phyloP scores from a whole-genome alignment of 2,113 vertebrate species.

The Toxotes chatareus region DNA sequence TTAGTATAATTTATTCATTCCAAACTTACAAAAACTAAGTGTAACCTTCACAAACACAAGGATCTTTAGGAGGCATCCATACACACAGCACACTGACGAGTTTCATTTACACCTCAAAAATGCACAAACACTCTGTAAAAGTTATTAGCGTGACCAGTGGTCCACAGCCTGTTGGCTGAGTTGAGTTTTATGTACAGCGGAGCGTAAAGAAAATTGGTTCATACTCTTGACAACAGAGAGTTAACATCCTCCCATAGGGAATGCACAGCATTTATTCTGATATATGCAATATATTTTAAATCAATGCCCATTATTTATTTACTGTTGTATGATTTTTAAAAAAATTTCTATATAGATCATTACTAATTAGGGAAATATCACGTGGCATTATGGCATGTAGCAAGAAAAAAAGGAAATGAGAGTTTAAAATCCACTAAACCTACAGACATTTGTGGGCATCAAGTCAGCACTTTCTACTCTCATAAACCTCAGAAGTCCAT shows the following conservation, averaged over 20 bases:
- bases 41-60: background rate
- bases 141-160: conserved; percentile 35
- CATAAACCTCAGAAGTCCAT: background rate
- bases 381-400: background rate
- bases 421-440: background rate
- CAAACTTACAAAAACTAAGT: conserved; percentile 22
- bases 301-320: conserved; percentile 32
- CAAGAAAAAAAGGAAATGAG: background rate
- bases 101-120: conserved; percentile 24
- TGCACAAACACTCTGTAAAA: conserved; percentile 11
- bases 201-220: conserved; percentile 28
- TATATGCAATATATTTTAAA: conserved; percentile 23
- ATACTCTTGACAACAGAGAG: conserved; percentile 47
- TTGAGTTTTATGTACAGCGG: conserved; percentile 34
- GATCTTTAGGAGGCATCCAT: background rate
- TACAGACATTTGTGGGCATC: background rate
- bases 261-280: conserved; percentile 42
- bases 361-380: background rate
- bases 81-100: conserved; percentile 27
- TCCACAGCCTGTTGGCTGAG: conserved; percentile 42
- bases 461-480: background rate
- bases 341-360: background rate
- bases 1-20: conserved; percentile 23
- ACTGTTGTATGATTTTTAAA: background rate
- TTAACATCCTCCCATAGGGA: conserved; percentile 56